phyloP scores from a whole-genome alignment of 2,113 vertebrate species.

The Lampris megalopsis region DNA sequence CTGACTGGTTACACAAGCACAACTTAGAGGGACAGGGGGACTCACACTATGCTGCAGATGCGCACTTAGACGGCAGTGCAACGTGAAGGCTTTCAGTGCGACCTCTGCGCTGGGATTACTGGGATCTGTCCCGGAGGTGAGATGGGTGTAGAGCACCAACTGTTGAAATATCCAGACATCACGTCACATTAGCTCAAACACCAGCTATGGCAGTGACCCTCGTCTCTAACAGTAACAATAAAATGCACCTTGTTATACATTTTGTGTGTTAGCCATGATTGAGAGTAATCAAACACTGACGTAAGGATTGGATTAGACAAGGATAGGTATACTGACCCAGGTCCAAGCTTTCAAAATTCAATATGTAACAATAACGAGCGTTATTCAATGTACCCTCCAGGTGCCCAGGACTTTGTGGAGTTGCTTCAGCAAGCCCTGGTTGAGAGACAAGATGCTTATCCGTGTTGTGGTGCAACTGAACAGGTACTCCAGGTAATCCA shows the following conservation, averaged over 20 bases:
- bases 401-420: slow-evolving; percentile 84
- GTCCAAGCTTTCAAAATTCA: background rate
- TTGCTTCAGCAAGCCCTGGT: slow-evolving; percentile 80
- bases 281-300: background rate
- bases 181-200: slow-evolving; percentile 1
- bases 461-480: slow-evolving; percentile 83
- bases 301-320: background rate
- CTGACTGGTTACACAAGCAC: background rate
- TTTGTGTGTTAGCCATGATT: background rate
- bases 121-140: slow-evolving; percentile 68
- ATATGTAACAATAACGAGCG: background rate
- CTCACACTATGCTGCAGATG: slow-evolving; percentile 90
- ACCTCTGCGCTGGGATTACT: slow-evolving; percentile 69
- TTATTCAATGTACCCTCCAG: slow-evolving; percentile 82
- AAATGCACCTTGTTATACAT: background rate
- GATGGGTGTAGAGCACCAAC: slow-evolving; percentile 79
- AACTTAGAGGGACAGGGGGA: background rate
- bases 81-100: slow-evolving; percentile 84
- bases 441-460: slow-evolving; percentile 81
- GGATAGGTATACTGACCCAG: background rate
- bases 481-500: slow-evolving; percentile 90
- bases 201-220: background rate
- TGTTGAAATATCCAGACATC: slow-evolving; percentile 53
- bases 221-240: background rate
- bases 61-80: slow-evolving; percentile 83